These are phyloP conservation scores for Cyprinodon tularosa DNA, from an alignment of 2,113 vertebrate genomes.

Conservation along the genomic window DNA sequence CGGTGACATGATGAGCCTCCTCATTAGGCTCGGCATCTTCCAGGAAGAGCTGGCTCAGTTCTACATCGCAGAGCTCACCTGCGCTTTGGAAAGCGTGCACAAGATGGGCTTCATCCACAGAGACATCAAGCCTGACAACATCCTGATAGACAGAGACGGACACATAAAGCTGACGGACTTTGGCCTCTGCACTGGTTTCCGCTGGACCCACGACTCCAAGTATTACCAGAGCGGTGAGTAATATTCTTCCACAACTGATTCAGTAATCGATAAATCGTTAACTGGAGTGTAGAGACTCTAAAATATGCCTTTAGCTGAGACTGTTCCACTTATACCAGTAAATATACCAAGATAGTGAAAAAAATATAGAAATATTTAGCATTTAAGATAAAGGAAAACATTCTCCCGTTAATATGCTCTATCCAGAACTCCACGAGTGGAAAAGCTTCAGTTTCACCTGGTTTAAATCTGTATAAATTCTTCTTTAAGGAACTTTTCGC, in stretches of 20 bases:
- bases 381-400: too few species aligned
- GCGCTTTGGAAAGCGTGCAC: constrained; percentile 98
- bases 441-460: too few species aligned
- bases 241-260: background rate
- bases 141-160: constrained; percentile 96
- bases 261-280: too few species aligned
- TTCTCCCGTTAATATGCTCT: too few species aligned
- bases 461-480: too few species aligned
- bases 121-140: constrained; percentile 99
- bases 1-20: constrained; percentile 99
- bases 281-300: too few species aligned
- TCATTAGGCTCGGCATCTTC: constrained; percentile 96
- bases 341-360: too few species aligned
- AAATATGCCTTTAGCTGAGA: too few species aligned
- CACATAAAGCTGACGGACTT: constrained; percentile 99
- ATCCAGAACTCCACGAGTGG: too few species aligned
- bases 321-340: too few species aligned
- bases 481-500: too few species aligned
- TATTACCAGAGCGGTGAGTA: constrained; percentile 97
- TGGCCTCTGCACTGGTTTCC: constrained; percentile 96
- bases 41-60: constrained; percentile 95
- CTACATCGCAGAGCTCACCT: constrained; percentile 96
- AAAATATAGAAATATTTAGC: too few species aligned
- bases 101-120: constrained; percentile 99
- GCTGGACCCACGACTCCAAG: constrained; percentile 99